These are phyloP conservation scores for Enteromius paludinosus DNA, from an alignment of 2,797 vertebrate genomes.

Conservation along the genomic window DNA sequence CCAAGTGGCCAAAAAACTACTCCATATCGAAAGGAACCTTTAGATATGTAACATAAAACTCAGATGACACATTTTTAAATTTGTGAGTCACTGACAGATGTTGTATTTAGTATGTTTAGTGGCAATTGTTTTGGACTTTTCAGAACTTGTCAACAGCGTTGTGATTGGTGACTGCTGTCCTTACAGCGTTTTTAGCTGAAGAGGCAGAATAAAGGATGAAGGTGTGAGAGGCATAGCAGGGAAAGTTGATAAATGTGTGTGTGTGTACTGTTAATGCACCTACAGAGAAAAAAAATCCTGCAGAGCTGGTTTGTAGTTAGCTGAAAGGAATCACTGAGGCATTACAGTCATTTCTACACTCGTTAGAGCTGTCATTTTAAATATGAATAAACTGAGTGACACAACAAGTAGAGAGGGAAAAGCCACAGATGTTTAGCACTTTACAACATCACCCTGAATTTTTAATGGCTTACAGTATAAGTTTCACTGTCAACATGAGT, in stretches of 20 bases:
- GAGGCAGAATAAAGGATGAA: conserved; percentile 13
- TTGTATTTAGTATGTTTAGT: conserved; percentile 5
- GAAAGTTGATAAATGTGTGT: background rate
- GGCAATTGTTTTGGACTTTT: background rate
- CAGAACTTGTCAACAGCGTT: background rate
- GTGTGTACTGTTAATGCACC: background rate
- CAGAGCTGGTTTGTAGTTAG: conserved; percentile 6
- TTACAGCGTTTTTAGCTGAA: conserved; percentile 21
- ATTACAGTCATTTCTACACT: conserved; percentile 3
- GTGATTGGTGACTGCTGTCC: conserved; percentile 20
- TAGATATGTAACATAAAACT: conserved; percentile 19
- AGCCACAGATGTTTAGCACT: conserved; percentile 9
- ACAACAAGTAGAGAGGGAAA: background rate
- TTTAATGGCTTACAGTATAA: background rate
- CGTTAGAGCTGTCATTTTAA: background rate
- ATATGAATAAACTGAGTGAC: conserved; percentile 1
- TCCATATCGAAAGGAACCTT: background rate
- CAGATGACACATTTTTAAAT: background rate
- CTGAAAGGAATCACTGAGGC: conserved; percentile 2
- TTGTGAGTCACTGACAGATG: background rate
- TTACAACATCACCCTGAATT: conserved; percentile 17
- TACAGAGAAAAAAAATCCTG: background rate
- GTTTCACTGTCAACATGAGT: background rate
- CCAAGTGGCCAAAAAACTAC: background rate
- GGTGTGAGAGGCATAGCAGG: background rate